A percentile compares a stretch with the other conserved stretches of the same genome.
These are phyloP conservation scores for Hylomyscus alleni DNA, from an alignment of 2,797 vertebrate species.

Conservation along the genomic window DNA sequence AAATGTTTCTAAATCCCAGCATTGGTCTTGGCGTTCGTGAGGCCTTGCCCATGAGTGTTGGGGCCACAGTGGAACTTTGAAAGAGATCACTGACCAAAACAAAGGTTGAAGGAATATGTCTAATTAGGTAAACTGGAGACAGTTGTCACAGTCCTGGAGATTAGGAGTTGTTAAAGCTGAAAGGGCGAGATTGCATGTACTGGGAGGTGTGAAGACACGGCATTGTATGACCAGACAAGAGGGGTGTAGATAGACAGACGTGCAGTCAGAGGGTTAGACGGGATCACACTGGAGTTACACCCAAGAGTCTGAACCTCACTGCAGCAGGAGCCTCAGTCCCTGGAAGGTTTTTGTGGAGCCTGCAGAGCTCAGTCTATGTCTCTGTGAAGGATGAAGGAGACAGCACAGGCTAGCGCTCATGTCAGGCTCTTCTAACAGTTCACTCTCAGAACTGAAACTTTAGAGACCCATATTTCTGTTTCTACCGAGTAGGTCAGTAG, in stretches of 20 bases:
- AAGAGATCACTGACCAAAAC: background rate
- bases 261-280: background rate
- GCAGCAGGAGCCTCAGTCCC: background rate
- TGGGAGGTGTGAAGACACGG: background rate
- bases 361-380: background rate
- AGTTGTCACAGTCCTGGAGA: background rate
- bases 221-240: background rate
- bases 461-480: background rate
- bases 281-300: background rate
- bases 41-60: background rate
- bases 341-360: background rate
- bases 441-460: background rate
- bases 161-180: background rate
- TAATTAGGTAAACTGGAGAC: background rate
- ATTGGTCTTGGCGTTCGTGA: background rate
- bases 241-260: background rate
- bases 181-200: too few species aligned
- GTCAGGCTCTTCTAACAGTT: background rate
- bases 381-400: background rate
- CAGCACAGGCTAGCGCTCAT: background rate
- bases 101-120: background rate
- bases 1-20: background rate
- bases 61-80: background rate
- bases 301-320: background rate
- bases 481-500: background rate